Conservation (phyloP, 2,113 vertebrate genomes). For the Urocynchramus pylzowi region DNA sequence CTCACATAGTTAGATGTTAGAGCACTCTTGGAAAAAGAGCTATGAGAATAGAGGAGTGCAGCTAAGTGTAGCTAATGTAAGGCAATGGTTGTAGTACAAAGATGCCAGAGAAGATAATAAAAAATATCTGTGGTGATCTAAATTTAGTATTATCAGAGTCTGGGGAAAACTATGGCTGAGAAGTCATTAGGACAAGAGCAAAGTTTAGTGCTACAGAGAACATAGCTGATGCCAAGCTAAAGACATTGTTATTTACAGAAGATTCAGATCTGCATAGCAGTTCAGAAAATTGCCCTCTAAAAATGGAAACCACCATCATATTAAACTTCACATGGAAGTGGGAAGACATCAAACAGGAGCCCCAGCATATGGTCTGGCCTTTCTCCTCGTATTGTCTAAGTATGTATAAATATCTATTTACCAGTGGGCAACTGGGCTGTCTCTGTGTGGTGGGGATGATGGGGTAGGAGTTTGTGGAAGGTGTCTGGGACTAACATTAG, state of each 20-base stretch:
- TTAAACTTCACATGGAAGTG: not conserved
- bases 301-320: not conserved
- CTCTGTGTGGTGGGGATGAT: not conserved
- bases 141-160: conserved; percentile 45
- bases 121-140: conserved; percentile 21
- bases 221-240: conserved; percentile 5
- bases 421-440: not conserved
- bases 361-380: not conserved
- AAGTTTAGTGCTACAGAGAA: not conserved
- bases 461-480: not conserved
- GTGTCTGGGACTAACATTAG: not conserved
- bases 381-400: not conserved
- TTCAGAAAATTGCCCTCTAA: not conserved
- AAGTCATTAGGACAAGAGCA: conserved; percentile 21
- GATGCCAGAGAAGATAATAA: conserved; percentile 25
- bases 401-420: not conserved
- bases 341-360: not conserved
- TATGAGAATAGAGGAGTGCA: not conserved
- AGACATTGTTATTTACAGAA: not conserved
- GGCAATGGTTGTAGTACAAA: not conserved
- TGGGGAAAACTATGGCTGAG: conserved; percentile 7
- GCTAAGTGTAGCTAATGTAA: not conserved
- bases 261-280: not conserved
- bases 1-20: not conserved
- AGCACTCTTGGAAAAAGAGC: not conserved